Base-by-base conservation (phyloP, 2,888 invertebrate species). In the Branchellion lobata region DNA sequence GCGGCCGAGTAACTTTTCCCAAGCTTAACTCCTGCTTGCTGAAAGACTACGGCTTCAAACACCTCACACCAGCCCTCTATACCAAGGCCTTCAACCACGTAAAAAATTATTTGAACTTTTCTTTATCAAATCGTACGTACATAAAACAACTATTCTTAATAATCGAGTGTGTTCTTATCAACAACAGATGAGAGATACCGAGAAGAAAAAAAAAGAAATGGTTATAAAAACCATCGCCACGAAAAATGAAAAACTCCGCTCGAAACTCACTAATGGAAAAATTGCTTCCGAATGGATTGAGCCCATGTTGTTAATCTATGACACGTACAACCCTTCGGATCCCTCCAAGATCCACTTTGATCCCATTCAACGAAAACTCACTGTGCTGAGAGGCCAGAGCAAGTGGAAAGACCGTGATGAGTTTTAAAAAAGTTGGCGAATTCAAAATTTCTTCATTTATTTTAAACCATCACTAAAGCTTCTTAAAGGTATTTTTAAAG, bases 291-390 rank as follows among this genome's bases (percentile, higher is more conserved):
- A 24, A 5, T 5, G 33, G 36, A 8, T 24, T 3, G 2, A 18
- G 5, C 2, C 33, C 5, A 57, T 77, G 53, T 2, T 61, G 34
- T 29, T 29, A 29, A 36, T 77, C 31, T 77, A 61, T 24, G 77
- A 77, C 18, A 47, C 53, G 1, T 77, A 77, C 36, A 77, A 77
- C 34, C 61, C 77, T 3, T 57, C 77, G 0, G 65, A 77, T 36
- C 53, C 77, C n/a, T 21, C 27, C 18, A 14, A 65, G n/a, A 33
- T 77, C 36, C 33, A 34, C 36, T 33, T 65, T 0, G 36, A 77
- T 33, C 33, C 31, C 33, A 24, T 33, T 21, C 24, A 77, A 33
- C 34, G 24, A 2, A 61, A 77, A 57, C 21, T 24, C 14, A 57
- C 3, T 24, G 14, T 57, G n/a, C 21, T n/a, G 40, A 40, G 8